Evolutionary conservation across 2,888 invertebrate species (phyloP).

Genomic region (Diogma glabrata): DNA sequence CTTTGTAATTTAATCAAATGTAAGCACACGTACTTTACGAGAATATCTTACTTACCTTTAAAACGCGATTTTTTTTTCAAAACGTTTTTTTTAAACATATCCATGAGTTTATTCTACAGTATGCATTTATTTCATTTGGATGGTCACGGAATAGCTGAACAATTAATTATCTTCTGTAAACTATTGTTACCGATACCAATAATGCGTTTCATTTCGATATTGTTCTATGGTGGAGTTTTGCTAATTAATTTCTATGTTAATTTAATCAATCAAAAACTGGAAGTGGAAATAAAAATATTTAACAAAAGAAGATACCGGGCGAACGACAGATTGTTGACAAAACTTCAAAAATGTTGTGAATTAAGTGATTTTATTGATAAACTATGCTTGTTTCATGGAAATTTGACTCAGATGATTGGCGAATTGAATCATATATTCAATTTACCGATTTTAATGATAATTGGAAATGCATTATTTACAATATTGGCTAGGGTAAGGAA

Average conservation of each 20-base stretch:
- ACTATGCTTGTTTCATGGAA: not conserved
- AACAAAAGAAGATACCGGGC: not conserved
- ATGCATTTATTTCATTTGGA: no score
- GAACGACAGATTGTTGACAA: not conserved
- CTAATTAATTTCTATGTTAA: not conserved
- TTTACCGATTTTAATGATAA: not conserved
- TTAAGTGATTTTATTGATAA: slow-evolving; percentile 2
- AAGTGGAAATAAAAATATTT: not conserved
- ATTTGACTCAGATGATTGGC: not conserved
- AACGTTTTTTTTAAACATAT: no score
- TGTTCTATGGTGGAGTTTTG: not conserved
- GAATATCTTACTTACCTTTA: no score
- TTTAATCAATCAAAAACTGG: not conserved
- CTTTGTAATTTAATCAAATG: no score
- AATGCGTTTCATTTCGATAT: not conserved
- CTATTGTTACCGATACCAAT: no score
- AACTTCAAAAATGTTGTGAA: not conserved
- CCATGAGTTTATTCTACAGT: no score
- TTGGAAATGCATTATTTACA: slow-evolving; percentile 5
- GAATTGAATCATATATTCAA: not conserved
- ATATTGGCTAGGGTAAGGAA: slow-evolving; percentile 1
- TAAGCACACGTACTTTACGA: no score
- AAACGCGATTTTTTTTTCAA: no score
- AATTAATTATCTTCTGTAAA: no score
- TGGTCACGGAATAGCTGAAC: no score